Evolutionary conservation across 92 coral and sea anemone species (phyloP).

Genomic region (Siderastrea siderea): DNA sequence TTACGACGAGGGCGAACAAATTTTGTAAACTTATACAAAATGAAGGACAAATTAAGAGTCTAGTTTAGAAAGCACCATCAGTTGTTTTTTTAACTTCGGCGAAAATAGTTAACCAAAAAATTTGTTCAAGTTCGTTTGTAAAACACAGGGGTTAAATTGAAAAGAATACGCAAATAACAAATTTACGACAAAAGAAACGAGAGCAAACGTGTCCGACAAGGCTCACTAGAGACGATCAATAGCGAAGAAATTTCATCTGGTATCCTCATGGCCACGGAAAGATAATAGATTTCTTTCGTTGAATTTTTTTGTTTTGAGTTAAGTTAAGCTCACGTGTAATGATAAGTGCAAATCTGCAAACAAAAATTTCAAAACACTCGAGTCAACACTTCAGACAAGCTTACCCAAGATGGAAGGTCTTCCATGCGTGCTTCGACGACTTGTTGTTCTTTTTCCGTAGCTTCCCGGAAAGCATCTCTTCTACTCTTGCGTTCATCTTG

Average conservation of each 20-base stretch:
- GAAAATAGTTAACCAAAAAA: neutral
- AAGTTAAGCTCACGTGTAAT: neutral
- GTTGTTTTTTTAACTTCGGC: neutral
- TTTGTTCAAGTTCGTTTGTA: neutral
- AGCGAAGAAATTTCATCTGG: neutral
- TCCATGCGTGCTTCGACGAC: constrained; percentile 88
- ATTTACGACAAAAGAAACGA: neutral
- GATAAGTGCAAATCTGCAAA: neutral
- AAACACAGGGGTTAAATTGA: neutral
- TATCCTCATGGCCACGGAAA: neutral
- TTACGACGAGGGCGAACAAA: neutral
- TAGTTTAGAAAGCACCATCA: neutral
- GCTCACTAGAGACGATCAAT: neutral
- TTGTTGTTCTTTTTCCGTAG: constrained; percentile 77
- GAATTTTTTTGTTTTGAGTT: neutral
- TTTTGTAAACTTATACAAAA: neutral
- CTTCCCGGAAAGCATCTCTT: constrained; percentile 75
- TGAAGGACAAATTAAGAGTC: neutral
- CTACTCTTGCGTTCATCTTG: constrained; percentile 82
- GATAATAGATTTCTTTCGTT: neutral
- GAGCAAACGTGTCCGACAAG: constrained; percentile 3
- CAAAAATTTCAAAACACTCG: neutral
- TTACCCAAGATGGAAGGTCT: constrained; percentile 98
- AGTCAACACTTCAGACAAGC: neutral
- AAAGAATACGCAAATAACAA: neutral